These are phyloP conservation scores for Lanius ludovicianus DNA, from an alignment of 2,113 vertebrate species.

Conservation along the genomic window DNA sequence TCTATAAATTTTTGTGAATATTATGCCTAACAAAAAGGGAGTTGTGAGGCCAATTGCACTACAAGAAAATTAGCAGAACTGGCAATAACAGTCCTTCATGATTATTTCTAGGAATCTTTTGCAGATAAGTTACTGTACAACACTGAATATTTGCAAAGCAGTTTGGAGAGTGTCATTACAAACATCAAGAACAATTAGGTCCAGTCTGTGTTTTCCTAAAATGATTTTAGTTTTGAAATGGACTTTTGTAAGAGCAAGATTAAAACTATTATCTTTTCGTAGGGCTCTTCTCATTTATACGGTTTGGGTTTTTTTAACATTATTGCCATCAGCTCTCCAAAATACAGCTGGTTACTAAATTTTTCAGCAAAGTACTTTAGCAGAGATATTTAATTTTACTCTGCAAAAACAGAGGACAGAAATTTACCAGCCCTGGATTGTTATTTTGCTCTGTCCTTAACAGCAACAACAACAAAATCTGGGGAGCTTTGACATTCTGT, in stretches of 20 bases:
- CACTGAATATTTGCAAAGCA: background rate
- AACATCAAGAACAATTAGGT: background rate
- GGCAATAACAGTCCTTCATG: background rate
- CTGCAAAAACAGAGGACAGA: background rate
- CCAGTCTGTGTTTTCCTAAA: background rate
- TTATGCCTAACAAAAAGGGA: background rate
- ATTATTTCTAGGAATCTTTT: background rate
- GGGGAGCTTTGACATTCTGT: slow-evolving; percentile 46
- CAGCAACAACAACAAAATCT: background rate
- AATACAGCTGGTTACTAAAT: slow-evolving; percentile 6
- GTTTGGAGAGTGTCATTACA: background rate
- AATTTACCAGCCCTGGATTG: background rate
- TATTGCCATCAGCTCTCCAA: background rate
- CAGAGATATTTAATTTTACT: slow-evolving; percentile 3
- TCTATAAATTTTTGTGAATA: background rate
- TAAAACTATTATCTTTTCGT: background rate
- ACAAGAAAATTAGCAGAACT: background rate
- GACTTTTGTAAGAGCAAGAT: background rate
- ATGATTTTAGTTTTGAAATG: background rate
- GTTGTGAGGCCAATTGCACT: background rate
- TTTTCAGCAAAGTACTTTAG: background rate
- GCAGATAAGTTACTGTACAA: background rate
- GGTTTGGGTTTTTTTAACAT: background rate
- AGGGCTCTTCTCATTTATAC: background rate
- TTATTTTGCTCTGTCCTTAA: background rate